A percentile compares a stretch with the other conserved stretches of the same genome.
Evolutionary conservation across 2,888 invertebrate species (phyloP).

Genomic region (Dinocampus coccinellae): DNA sequence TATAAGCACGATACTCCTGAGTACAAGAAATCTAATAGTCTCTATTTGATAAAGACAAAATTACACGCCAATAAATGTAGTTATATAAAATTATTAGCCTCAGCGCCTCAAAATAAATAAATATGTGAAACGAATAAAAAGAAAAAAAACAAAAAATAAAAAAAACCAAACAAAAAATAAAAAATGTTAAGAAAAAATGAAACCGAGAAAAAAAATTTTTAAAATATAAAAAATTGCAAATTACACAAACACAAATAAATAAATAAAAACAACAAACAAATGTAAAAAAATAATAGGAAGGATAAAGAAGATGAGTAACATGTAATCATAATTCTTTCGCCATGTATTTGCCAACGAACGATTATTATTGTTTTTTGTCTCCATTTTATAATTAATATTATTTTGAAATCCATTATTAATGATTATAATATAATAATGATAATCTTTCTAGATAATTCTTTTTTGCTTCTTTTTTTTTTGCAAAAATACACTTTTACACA

Average conservation of each 20-base stretch:
- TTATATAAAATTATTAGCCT: constrained; percentile 60
- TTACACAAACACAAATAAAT: constrained; percentile 37
- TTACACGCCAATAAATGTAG: constrained; percentile 45
- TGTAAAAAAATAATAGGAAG: constrained; percentile 37
- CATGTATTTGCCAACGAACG: constrained; percentile 69
- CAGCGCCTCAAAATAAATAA: constrained; percentile 66
- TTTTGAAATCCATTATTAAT: constrained; percentile 63
- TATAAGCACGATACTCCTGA: constrained; percentile 57
- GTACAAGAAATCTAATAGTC: constrained; percentile 54
- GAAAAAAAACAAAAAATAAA: no score
- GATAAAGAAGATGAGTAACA: constrained; percentile 40
- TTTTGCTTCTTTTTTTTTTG: constrained; percentile 47
- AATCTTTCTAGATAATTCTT: constrained; percentile 66
- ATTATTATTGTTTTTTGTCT: constrained; percentile 59
- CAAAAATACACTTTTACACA: constrained; percentile 41
- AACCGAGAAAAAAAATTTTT: no score
- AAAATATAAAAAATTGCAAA: constrained; percentile 1
- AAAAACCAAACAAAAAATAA: no score
- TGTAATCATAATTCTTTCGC: constrained; percentile 66
- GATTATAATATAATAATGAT: constrained; percentile 61
- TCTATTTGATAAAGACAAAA: constrained; percentile 44
- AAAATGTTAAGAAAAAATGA: no score
- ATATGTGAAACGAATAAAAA: no score
- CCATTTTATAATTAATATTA: constrained; percentile 63
- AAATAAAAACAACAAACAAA: no score